Evolutionary conservation across 2,113 vertebrate genomes (phyloP).

Genomic region (Aspiorhynchus laticeps): DNA sequence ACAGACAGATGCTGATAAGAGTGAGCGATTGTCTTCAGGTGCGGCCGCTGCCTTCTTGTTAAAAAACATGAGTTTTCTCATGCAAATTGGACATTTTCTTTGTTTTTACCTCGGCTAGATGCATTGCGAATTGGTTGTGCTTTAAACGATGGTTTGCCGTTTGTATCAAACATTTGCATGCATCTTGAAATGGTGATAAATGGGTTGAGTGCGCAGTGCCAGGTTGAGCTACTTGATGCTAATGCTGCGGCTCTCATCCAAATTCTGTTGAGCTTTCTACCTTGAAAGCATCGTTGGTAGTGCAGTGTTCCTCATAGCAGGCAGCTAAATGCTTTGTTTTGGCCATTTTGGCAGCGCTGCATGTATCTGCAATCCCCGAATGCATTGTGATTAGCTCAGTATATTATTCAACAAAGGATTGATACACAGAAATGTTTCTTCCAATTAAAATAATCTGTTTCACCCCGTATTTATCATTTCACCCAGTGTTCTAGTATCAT

Average conservation of each 20-base stretch:
- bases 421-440: neutral
- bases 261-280: slow-evolving; percentile 9
- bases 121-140: neutral
- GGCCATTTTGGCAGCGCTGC: slow-evolving; percentile 3
- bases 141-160: neutral
- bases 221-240: slow-evolving; percentile 7
- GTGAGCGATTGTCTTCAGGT: slow-evolving; percentile 15
- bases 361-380: neutral
- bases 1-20: neutral
- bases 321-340: slow-evolving; percentile 11
- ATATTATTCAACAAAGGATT: neutral
- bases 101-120: slow-evolving; percentile 1
- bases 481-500: neutral
- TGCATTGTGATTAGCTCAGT: slow-evolving; percentile 1
- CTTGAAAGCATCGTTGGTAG: slow-evolving; percentile 17
- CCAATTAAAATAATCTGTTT: neutral
- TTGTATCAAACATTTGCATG: neutral
- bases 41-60: neutral
- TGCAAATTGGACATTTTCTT: slow-evolving; percentile 4
- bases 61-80: slow-evolving; percentile 15
- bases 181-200: slow-evolving; percentile 11
- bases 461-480: neutral
- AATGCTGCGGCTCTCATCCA: neutral
- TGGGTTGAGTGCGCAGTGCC: slow-evolving; percentile 4
- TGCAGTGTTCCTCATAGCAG: neutral